These are phyloP conservation scores for Apus apus DNA, from an alignment of 2,113 vertebrate species.

Conservation along the genomic window DNA sequence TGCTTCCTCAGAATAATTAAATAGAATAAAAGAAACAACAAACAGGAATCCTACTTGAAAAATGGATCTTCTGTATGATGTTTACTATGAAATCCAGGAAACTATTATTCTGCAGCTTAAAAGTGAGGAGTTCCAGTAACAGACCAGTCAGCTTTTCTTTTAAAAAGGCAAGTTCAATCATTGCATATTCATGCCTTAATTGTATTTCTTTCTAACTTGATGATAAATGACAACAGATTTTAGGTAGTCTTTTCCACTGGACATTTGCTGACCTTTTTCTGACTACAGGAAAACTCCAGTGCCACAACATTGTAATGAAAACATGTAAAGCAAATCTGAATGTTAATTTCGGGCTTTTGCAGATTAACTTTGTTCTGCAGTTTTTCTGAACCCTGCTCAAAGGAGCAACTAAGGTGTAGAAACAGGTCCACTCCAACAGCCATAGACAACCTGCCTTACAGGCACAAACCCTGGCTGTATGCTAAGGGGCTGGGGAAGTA, in stretches of 20 bases:
- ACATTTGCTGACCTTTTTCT: slow-evolving; percentile 32
- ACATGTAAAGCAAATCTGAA: neutral
- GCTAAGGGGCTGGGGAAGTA: neutral
- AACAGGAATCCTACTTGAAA: neutral
- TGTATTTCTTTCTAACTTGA: neutral
- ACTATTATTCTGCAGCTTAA: neutral
- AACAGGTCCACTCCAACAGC: neutral
- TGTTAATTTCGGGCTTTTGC: neutral
- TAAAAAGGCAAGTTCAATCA: neutral
- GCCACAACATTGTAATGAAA: neutral
- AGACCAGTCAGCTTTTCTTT: neutral
- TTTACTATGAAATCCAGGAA: neutral
- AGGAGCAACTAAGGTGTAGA: neutral
- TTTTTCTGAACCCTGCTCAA: neutral
- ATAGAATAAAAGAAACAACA: neutral
- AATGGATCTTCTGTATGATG: neutral
- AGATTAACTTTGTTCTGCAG: neutral
- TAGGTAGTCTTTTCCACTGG: neutral
- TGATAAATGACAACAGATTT: slow-evolving; percentile 16
- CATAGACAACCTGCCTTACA: neutral
- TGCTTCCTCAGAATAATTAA: neutral
- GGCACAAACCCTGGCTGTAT: neutral
- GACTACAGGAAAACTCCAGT: neutral
- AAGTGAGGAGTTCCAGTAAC: neutral
- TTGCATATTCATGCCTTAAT: neutral